phyloP scores from a whole-genome alignment of 2,888 invertebrate species.

The Caenorhabditis japonica region DNA sequence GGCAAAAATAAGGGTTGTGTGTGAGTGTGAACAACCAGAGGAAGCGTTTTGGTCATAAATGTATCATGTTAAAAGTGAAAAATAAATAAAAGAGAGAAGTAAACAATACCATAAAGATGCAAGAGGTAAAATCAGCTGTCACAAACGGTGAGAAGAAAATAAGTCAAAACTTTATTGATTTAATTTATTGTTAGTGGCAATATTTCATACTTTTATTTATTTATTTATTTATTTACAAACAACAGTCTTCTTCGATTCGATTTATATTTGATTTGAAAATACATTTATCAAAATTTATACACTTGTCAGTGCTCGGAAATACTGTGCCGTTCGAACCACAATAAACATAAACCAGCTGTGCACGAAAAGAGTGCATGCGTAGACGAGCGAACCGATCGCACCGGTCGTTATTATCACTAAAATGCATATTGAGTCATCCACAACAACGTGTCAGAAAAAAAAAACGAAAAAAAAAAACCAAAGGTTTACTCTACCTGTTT shows the following conservation, averaged over 20 bases:
- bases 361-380: slow-evolving; percentile 52
- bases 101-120: no score
- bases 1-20: no score
- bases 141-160: no score
- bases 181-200: no score
- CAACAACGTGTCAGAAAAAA: neutral
- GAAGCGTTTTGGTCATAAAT: no score
- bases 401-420: slow-evolving; percentile 52
- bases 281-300: slow-evolving; percentile 2
- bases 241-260: neutral
- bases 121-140: no score
- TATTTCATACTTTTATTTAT: no score
- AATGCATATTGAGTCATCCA: slow-evolving; percentile 36
- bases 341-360: slow-evolving; percentile 65
- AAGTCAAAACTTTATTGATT: no score
- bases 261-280: neutral
- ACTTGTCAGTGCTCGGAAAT: slow-evolving; percentile 53
- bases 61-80: no score
- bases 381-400: slow-evolving; percentile 51
- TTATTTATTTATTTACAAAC: no score
- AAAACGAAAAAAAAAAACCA: neutral
- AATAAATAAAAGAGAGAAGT: no score
- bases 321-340: slow-evolving; percentile 60
- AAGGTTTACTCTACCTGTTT: slow-evolving; percentile 33
- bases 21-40: no score